Evolutionary conservation across 53 echinoderm and acorn worm genomes (phyloP), one percentile per base, ranked within the genome.

Genomic region (Paracentrotus lividus): DNA sequence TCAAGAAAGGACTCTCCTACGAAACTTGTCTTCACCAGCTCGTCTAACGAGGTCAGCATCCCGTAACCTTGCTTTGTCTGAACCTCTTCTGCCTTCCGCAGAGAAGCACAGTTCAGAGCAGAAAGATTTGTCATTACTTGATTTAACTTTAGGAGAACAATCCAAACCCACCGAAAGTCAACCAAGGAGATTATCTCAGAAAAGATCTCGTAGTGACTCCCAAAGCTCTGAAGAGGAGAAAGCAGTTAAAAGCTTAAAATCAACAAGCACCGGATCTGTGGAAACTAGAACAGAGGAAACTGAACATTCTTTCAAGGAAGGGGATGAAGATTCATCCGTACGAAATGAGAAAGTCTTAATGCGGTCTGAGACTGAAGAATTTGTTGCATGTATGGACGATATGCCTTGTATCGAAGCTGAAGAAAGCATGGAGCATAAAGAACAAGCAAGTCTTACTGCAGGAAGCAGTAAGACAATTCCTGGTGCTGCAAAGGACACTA

Each of bases 371-470:
- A 92, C 92, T 13, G 92, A 92, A 77, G 92, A 92, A 31, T 92
- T 92, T 92, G 92, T 92, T 56, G 92, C 81, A 38, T 92, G 92
- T 44, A 92, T 92, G 92, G n/a, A 92, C 49, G 92, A 92, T 78
- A 23, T 72, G 15, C 91, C 91, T 29, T 14, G 42, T 15, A 13
- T 89, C 24, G 81, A 81, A 2, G 26, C 2, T 2, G n/a, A 10
- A 47, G 81, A 81, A 44, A 24, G 2, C 47, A 65, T 8, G 3
- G 90, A 89, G 45, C 43, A 24, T 36, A 29, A 4, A 16, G 56
- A 54, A 31, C 34, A 33, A 36, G 56, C 53, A 36, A 31, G 57
- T 24, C 6, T 56, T 4, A 34, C 47, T 9, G n/a, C 45, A n/a
- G 81, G 47, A 45, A 47, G 47, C 5, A 27, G 26, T 23, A 26